A percentile compares a stretch with the other conserved stretches of the same genome.
phyloP scores from a whole-genome alignment of 2,113 vertebrate species.

The Chloroceryle aenea region DNA sequence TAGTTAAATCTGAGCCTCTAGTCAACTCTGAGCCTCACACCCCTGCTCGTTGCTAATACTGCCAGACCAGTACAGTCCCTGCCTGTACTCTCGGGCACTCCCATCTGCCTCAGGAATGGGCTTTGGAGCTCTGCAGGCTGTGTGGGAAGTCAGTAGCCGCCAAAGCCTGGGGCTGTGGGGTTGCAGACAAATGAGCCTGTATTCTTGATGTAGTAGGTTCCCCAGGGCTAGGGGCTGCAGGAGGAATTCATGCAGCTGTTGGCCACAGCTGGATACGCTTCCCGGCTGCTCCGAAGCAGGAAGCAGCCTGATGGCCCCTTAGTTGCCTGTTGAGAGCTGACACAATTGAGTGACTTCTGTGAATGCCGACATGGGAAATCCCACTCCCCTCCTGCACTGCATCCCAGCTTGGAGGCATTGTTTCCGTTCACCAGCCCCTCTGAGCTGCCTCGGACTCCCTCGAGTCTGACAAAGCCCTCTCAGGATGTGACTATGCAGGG shows the following conservation, averaged over 20 bases:
- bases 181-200: background rate
- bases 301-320: background rate
- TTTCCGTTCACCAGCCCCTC: background rate
- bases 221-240: conserved; percentile 5
- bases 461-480: background rate
- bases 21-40: background rate
- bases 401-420: background rate
- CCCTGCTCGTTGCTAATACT: background rate
- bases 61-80: background rate
- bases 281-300: background rate
- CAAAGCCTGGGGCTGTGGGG: conserved; percentile 8
- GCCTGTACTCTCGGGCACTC: background rate
- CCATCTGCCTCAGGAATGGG: background rate
- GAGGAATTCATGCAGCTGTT: conserved; percentile 59
- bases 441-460: background rate
- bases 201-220: background rate
- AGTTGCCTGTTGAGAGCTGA: conserved; percentile 7
- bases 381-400: background rate
- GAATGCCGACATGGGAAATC: conserved; percentile 20
- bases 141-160: conserved; percentile 32
- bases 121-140: background rate
- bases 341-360: background rate
- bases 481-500: background rate
- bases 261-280: conserved; percentile 60
- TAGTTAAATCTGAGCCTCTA: background rate